These are phyloP conservation scores for Acanthurus lineatus DNA, from an alignment of 2,797 vertebrate genomes.

Conservation along the genomic window DNA sequence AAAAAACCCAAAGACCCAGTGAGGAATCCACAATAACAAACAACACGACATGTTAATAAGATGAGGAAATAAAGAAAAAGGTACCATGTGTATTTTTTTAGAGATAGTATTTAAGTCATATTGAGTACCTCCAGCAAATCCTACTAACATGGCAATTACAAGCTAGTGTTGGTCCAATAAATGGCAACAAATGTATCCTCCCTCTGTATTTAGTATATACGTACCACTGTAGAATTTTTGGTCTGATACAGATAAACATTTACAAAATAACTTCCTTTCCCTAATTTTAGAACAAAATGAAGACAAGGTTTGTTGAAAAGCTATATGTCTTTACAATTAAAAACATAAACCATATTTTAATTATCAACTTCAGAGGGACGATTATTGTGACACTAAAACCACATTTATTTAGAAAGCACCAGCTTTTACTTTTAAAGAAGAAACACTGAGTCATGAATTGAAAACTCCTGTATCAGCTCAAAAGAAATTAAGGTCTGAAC, in stretches of 20 bases:
- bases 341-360: neutral
- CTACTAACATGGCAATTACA: neutral
- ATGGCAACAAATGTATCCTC: neutral
- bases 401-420: neutral
- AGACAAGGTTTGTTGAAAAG: neutral
- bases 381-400: neutral
- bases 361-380: neutral
- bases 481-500: too few species aligned
- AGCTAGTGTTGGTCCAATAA: neutral
- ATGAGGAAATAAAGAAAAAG: neutral
- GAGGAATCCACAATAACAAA: neutral
- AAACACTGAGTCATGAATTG: neutral
- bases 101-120: neutral
- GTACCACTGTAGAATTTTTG: too few species aligned
- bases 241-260: neutral
- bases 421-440: neutral
- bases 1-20: slow-evolving; percentile 7
- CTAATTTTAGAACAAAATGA: neutral
- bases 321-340: neutral
- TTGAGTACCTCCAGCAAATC: neutral
- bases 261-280: neutral
- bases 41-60: neutral
- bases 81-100: neutral
- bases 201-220: neutral
- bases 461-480: neutral